Evolutionary conservation across 2,888 invertebrate species (phyloP), one percentile per base, ranked within the genome.

Genomic region (Venusia cambrica): DNA sequence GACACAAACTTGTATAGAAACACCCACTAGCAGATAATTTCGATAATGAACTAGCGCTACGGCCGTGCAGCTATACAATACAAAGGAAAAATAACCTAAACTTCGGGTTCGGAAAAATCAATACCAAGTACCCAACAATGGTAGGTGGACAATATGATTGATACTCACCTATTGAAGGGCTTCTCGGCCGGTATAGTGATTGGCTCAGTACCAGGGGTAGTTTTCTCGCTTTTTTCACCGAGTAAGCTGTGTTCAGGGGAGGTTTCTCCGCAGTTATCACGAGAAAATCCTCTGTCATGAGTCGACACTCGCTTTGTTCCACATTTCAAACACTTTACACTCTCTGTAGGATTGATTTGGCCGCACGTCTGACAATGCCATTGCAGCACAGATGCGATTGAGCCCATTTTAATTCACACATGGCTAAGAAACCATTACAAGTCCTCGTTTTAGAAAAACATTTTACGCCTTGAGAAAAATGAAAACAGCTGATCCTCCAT

Each of bases 381-480:
- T 89, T 96, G 96, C 81, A 96, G 91, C 89, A 96, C 95, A 80
- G 96, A 96, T 88, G 95, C 95, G 89, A 95, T 95, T 80, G 95
- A 95, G 88, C 96, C 96, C 96, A 96, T 96, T 84, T 83, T 87
- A 87, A 79, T 83, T 80, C 78, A 85, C 77, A 77, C 87, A 88
- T 88, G 87, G 87, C 85, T 88, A 87, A 69, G 71, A 69, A 65
- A 85, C 85, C 87, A 85, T 84, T 75, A 73, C 78, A 81, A 67
- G 61, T 62, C 79, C 60, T 70, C 73, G 70, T 79, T 83, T 77
- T 77, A 73, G 50, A 56, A 72, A 79, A 85, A 83, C 62, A 78
- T 78, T 73, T 73, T 68, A 57, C 57, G 57, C 63, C 58, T 61
- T 57, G 55, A 64, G 69, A 74, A 78, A 75, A 75, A 81, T 63